A percentile compares a stretch with the other conserved stretches of the same genome.
These are phyloP conservation scores for Rhagoletis pomonella DNA, from an alignment of 1,140 invertebrate genomes.

Conservation along the genomic window DNA sequence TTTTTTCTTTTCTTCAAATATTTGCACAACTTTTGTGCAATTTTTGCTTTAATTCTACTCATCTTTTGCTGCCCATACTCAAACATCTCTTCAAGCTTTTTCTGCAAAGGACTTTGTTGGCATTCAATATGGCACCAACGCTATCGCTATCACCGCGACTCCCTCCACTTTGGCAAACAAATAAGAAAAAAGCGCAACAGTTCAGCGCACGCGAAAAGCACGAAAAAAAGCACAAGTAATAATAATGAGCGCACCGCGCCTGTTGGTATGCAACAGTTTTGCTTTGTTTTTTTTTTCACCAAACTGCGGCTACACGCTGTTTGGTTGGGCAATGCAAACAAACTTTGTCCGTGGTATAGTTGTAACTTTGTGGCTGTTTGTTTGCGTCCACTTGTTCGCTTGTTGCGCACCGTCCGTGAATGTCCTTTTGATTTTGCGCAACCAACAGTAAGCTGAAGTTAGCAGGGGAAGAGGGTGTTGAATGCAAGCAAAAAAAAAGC, in stretches of 20 bases:
- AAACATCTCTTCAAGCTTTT: neutral
- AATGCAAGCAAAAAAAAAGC: conserved; percentile 34
- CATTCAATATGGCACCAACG: neutral
- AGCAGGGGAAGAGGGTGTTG: neutral
- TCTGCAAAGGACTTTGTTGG: neutral
- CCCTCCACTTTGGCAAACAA: conserved; percentile 31
- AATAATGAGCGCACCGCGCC: conserved; percentile 54
- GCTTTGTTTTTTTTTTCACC: conserved; percentile 59
- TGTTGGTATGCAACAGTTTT: conserved; percentile 71
- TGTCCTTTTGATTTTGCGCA: conserved; percentile 44
- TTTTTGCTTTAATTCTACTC: neutral
- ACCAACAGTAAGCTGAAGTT: neutral
- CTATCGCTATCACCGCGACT: neutral
- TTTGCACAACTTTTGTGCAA: conserved; percentile 65
- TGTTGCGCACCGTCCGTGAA: conserved; percentile 54
- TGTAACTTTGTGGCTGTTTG: neutral
- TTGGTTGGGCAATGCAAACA: conserved; percentile 35
- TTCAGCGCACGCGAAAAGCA: too few relatives aligned
- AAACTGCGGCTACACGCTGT: neutral
- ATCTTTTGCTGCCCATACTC: neutral
- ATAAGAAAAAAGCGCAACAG: conserved; percentile 71
- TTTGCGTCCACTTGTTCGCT: conserved; percentile 52
- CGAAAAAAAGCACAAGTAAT: neutral
- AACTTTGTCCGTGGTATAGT: conserved; percentile 22
- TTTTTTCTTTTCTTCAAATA: conserved; percentile 63